Evolutionary conservation across 1,140 invertebrate genomes (phyloP).

Genomic region (Tetramorium simillimum): DNA sequence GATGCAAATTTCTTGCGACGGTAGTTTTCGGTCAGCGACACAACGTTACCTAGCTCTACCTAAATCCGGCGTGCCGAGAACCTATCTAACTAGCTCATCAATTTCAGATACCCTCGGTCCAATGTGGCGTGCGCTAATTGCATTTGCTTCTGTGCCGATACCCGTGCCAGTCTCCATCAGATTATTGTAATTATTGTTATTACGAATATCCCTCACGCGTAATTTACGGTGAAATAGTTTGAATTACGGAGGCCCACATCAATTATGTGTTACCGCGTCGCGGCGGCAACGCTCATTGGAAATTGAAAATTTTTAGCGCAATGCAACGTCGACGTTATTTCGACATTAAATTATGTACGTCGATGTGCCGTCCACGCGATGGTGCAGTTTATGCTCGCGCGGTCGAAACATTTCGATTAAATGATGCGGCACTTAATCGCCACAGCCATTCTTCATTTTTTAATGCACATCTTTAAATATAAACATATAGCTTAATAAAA

Average conservation of each 20-base stretch:
- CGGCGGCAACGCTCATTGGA: constrained; percentile 39
- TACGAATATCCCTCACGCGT: constrained; percentile 56
- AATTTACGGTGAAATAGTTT: constrained; percentile 59
- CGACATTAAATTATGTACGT: constrained; percentile 40
- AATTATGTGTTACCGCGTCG: constrained; percentile 47
- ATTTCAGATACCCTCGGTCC: constrained; percentile 56
- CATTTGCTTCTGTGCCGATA: constrained; percentile 56
- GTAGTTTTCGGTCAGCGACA: constrained; percentile 39
- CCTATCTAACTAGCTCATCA: constrained; percentile 59
- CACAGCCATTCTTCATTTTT: constrained; percentile 22
- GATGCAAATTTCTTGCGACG: constrained; percentile 39
- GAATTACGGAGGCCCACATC: constrained; percentile 48
- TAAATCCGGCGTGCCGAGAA: constrained; percentile 52
- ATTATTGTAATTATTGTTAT: constrained; percentile 62
- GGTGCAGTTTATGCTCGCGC: constrained; percentile 8
- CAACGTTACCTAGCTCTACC: constrained; percentile 18
- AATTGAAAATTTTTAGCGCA: constrained; percentile 48
- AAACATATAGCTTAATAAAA: neutral
- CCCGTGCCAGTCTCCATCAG: constrained; percentile 51
- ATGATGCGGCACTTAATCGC: constrained; percentile 15
- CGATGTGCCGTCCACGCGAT: neutral
- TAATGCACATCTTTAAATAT: neutral
- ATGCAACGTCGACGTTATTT: constrained; percentile 39
- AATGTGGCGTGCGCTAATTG: constrained; percentile 59
- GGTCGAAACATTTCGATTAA: constrained; percentile 37